Evolutionary conservation across 2,113 vertebrate species (phyloP).

Genomic region (Sceloporus undulatus): DNA sequence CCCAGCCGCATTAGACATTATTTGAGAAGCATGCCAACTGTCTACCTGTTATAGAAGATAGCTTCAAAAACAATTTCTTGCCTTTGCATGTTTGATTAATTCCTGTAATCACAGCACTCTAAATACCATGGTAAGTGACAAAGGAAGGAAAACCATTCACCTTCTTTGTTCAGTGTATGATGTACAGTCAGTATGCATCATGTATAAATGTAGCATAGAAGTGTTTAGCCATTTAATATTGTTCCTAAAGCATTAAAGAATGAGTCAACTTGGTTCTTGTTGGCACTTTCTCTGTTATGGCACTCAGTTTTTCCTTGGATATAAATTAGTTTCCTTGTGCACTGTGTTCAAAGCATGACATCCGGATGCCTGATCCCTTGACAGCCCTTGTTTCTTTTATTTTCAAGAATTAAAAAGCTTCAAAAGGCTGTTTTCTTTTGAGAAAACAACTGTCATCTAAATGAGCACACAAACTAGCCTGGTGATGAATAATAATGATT

Average conservation of each 20-base stretch:
- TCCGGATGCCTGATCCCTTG: conserved; percentile 63
- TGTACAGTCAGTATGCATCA: not conserved
- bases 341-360: conserved; percentile 48
- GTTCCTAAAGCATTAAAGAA: conserved; percentile 28
- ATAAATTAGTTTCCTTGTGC: conserved; percentile 62
- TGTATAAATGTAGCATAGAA: conserved; percentile 20
- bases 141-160: not conserved
- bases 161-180: not conserved
- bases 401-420: conserved; percentile 62
- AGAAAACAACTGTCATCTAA: conserved; percentile 64
- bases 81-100: not conserved
- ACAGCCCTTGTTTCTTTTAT: conserved; percentile 61
- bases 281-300: conserved; percentile 55
- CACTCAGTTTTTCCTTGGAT: conserved; percentile 49
- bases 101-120: not conserved
- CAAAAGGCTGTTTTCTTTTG: conserved; percentile 59
- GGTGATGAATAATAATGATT: conserved; percentile 58
- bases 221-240: not conserved
- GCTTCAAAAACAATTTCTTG: rapidly evolving
- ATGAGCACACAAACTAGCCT: conserved; percentile 50
- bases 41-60: not conserved
- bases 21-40: conserved; percentile 22
- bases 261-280: conserved; percentile 39
- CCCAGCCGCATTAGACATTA: not conserved
- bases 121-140: not conserved